phyloP scores from a whole-genome alignment of 2,888 invertebrate species.

The Drosophila niveifrons region DNA sequence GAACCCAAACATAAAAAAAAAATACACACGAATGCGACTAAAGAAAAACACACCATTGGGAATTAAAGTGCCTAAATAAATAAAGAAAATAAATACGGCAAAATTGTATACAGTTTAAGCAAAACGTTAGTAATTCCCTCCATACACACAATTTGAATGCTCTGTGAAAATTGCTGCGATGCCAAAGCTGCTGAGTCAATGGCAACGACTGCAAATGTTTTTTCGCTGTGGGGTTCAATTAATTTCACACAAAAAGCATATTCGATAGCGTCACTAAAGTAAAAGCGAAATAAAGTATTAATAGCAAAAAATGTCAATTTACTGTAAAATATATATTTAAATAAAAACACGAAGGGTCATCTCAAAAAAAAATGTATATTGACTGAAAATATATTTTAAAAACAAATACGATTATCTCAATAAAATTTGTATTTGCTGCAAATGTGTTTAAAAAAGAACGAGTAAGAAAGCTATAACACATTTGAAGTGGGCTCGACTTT shows the following conservation, averaged over 20 bases:
- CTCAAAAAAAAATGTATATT: not conserved
- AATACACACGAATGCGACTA: constrained; percentile 25
- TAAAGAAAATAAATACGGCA: constrained; percentile 11
- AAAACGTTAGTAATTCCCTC: constrained; percentile 13
- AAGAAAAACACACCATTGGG: constrained; percentile 31
- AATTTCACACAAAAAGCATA: not conserved
- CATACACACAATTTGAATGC: constrained; percentile 1
- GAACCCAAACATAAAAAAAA: not conserved
- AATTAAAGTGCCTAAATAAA: constrained; percentile 41
- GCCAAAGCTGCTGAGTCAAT: not conserved
- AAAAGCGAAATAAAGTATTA: too few relatives aligned
- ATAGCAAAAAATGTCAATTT: too few relatives aligned
- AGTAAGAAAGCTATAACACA: too few relatives aligned
- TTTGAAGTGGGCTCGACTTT: too few relatives aligned
- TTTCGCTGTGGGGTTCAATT: not conserved
- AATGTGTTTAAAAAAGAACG: too few relatives aligned
- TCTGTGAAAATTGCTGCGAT: not conserved
- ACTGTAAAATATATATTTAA: too few relatives aligned
- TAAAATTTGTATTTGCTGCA: too few relatives aligned
- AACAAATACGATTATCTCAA: too few relatives aligned
- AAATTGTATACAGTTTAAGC: constrained; percentile 21
- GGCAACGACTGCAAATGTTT: not conserved
- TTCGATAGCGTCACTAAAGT: too few relatives aligned
- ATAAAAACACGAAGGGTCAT: too few relatives aligned
- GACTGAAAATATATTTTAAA: too few relatives aligned